phyloP scores from a whole-genome alignment of 1,140 invertebrate species.

The Manduca sexta region DNA sequence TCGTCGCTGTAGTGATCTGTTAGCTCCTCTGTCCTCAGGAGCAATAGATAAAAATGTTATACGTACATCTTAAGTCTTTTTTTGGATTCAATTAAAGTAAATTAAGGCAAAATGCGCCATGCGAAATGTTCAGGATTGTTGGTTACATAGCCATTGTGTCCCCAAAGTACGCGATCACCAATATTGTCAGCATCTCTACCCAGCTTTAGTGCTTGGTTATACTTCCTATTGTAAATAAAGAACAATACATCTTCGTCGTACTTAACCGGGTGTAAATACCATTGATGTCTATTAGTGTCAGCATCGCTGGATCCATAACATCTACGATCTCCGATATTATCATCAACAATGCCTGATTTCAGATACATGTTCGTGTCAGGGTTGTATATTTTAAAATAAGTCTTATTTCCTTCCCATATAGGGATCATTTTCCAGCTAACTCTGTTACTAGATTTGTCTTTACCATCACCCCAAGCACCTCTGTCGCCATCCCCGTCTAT shows the following conservation, averaged over 20 bases:
- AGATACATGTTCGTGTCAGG: background rate
- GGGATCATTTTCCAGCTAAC: slow-evolving; percentile 1
- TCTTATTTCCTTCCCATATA: background rate
- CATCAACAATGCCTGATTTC: background rate
- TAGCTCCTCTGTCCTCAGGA: no score
- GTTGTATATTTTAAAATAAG: background rate
- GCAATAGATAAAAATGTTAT: no score
- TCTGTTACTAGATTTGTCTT: slow-evolving; percentile 8
- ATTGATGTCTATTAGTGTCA: slow-evolving; percentile 1
- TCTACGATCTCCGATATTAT: background rate
- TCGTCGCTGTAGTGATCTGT: no score
- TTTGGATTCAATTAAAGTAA: no score
- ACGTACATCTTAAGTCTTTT: no score
- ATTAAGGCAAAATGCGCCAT: background rate
- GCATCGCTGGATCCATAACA: background rate
- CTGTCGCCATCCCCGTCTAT: slow-evolving; percentile 13
- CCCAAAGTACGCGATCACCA: slow-evolving; percentile 8
- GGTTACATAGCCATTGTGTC: slow-evolving; percentile 9
- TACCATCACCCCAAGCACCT: slow-evolving; percentile 13
- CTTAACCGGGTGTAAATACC: slow-evolving; percentile 1
- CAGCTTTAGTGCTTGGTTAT: background rate
- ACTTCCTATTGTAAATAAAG: background rate
- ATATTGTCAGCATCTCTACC: background rate
- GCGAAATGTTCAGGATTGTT: background rate
- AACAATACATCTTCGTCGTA: background rate